Percentiles rank a stretch among this genome's conserved stretches.
Conservation (phyloP, 2,888 invertebrate species). For the Mycogona germanica region DNA sequence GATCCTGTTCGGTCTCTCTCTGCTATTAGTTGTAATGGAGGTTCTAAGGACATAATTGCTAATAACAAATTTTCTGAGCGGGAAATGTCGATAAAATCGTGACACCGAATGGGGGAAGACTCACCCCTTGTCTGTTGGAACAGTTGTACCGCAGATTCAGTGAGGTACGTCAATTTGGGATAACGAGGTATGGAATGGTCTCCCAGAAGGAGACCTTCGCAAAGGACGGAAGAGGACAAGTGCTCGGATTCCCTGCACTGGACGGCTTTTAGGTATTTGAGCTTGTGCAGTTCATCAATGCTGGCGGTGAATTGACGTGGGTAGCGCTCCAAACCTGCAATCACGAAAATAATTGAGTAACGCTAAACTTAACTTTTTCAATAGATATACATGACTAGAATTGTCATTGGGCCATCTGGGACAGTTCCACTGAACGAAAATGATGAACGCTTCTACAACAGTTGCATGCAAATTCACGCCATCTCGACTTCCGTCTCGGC, state of each 20-base stretch:
- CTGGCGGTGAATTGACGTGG: conserved; percentile 4
- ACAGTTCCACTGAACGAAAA: no score
- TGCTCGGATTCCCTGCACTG: conserved; percentile 3
- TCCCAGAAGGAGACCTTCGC: conserved; percentile 1
- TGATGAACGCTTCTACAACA: no score
- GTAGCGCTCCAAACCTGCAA: conserved; percentile 8
- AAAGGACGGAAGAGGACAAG: conserved; percentile 15
- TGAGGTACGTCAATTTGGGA: conserved; percentile 14
- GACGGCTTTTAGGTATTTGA: conserved; percentile 6
- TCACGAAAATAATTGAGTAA: neutral
- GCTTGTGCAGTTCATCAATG: conserved; percentile 6
- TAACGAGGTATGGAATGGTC: conserved; percentile 10
- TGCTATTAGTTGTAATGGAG: no score
- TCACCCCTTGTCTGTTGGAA: conserved; percentile 16
- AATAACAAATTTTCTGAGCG: neutral
- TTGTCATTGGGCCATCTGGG: no score
- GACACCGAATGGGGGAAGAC: no score
- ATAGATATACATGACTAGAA: no score
- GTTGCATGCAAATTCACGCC: no score
- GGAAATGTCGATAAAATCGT: neutral
- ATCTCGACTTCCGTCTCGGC: no score
- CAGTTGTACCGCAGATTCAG: conserved; percentile 15
- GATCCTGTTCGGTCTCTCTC: no score
- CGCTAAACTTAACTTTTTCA: no score
- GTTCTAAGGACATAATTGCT: no score